Evolutionary conservation across 2,113 vertebrate species (phyloP).

Genomic region (Azemiops feae): DNA sequence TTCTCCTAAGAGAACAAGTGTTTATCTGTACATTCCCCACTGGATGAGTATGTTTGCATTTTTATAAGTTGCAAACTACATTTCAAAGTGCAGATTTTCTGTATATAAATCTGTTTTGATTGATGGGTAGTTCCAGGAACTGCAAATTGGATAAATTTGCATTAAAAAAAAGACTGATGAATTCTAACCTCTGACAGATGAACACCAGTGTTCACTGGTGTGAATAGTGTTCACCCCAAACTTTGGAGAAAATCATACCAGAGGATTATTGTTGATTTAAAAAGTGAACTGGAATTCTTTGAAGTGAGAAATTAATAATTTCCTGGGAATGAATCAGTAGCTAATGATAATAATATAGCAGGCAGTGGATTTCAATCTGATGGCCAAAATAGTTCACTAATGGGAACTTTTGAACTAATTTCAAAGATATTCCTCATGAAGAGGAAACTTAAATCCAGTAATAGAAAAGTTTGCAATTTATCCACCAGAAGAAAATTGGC

Average conservation of each 20-base stretch:
- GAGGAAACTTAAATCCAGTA: neutral
- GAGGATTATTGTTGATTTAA: neutral
- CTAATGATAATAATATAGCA: neutral
- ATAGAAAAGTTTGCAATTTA: neutral
- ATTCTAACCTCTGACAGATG: neutral
- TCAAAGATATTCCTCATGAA: neutral
- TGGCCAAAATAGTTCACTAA: neutral
- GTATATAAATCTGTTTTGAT: neutral
- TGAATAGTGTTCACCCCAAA: neutral
- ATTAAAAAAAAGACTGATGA: neutral
- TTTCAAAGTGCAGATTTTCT: neutral
- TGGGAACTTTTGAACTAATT: neutral
- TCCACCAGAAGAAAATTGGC: neutral
- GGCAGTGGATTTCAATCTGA: neutral
- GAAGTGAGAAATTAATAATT: neutral
- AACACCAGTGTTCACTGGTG: neutral
- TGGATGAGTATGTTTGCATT: neutral
- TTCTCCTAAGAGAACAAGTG: neutral
- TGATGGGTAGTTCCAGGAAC: neutral
- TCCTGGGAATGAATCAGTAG: neutral
- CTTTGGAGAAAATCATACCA: neutral
- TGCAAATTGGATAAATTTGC: neutral
- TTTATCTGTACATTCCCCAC: neutral
- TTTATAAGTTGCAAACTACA: neutral
- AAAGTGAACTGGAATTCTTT: neutral